Conservation (phyloP, 92 coral and sea anemone species). For the Paramuricea clavata region DNA sequence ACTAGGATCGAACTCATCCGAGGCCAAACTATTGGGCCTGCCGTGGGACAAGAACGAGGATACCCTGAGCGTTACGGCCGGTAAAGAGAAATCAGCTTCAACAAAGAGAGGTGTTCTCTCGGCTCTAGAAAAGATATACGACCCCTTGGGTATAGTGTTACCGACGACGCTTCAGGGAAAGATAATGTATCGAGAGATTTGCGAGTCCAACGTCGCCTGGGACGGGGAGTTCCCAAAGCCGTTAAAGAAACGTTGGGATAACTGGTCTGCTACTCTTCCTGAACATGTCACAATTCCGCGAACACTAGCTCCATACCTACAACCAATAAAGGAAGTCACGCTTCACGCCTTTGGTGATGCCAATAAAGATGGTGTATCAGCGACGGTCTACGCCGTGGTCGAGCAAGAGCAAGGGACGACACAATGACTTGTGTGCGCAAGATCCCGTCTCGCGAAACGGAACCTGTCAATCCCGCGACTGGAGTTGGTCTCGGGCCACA, state of each 20-base stretch:
- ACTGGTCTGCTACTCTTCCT: no score
- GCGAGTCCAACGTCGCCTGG: conserved; percentile 28
- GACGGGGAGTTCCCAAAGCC: conserved; percentile 27
- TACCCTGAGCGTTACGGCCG: conserved; percentile 8
- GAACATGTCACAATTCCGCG: not conserved
- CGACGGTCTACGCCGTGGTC: not conserved
- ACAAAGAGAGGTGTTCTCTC: conserved; percentile 38
- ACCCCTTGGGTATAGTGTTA: conserved; percentile 47
- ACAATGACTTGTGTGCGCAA: not conserved
- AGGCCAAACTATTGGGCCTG: conserved; percentile 50
- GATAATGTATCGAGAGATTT: conserved; percentile 36
- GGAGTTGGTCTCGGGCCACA: not conserved
- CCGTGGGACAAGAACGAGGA: conserved; percentile 54
- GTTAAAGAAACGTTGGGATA: conserved; percentile 42
- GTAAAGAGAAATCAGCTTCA: conserved; percentile 28
- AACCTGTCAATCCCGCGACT: not conserved
- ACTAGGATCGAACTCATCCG: conserved; percentile 20
- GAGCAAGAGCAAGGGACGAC: not conserved
- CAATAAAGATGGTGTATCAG: no score
- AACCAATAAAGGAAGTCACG: not conserved
- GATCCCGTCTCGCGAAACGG: no score
- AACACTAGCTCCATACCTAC: not conserved
- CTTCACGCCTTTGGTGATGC: no score
- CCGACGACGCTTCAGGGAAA: conserved; percentile 48
- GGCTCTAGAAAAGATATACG: conserved; percentile 44